Evolutionary conservation across 2,888 invertebrate genomes (phyloP).

Genomic region (Gymnocheta viridis): DNA sequence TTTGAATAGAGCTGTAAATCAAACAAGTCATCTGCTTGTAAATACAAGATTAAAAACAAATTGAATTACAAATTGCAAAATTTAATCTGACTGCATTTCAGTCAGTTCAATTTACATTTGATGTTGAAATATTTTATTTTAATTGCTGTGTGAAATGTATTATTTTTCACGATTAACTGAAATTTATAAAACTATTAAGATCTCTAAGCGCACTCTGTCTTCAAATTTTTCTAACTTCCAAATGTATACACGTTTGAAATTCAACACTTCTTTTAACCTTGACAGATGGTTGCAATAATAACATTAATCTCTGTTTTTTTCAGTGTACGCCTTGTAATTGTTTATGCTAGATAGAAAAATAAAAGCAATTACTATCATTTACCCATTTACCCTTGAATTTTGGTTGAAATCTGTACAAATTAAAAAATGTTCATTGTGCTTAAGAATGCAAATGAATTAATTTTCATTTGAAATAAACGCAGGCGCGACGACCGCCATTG

Average conservation of each 20-base stretch:
- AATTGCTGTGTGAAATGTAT: not conserved
- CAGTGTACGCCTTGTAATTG: too few relatives aligned
- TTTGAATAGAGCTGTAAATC: slow-evolving; percentile 52
- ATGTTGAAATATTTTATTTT: not conserved
- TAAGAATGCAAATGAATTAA: slow-evolving; percentile 8
- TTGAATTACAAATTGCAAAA: not conserved
- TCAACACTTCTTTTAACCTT: not conserved
- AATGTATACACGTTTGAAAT: not conserved
- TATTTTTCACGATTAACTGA: not conserved
- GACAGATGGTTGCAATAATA: not conserved
- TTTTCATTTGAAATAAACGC: slow-evolving; percentile 38
- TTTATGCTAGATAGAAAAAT: too few relatives aligned
- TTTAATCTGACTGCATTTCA: not conserved
- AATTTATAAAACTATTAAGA: not conserved
- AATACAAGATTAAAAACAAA: not conserved
- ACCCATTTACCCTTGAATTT: slow-evolving; percentile 48
- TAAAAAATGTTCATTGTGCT: not conserved
- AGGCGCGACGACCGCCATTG: slow-evolving; percentile 39
- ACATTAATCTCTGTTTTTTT: not conserved
- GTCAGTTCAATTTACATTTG: not conserved
- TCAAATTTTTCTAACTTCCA: not conserved
- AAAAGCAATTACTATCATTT: not conserved
- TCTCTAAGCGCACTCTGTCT: not conserved
- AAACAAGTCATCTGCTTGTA: slow-evolving; percentile 8
- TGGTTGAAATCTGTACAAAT: not conserved